Percentiles rank a stretch among this genome's conserved stretches.
These are phyloP conservation scores for Mechanitis messenoides DNA, from an alignment of 2,888 invertebrate species.

Conservation along the genomic window DNA sequence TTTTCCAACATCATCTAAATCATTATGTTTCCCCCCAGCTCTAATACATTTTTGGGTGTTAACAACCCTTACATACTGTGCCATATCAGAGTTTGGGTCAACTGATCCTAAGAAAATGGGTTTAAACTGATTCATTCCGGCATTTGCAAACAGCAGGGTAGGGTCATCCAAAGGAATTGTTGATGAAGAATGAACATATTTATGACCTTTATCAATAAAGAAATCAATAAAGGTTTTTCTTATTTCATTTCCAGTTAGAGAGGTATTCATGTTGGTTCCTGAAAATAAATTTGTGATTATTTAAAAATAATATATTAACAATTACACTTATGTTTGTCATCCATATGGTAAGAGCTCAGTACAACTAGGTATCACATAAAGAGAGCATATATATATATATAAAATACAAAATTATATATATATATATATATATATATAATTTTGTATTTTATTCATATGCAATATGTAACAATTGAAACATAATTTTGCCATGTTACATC, in stretches of 20 bases:
- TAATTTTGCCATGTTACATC: background rate
- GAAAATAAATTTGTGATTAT: constrained; percentile 16
- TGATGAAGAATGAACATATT: constrained; percentile 97
- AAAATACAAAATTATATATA: too few species aligned
- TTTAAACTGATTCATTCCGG: constrained; percentile 99
- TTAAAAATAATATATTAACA: background rate
- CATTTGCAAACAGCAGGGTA: constrained; percentile 97
- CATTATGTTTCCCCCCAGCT: constrained; percentile 99
- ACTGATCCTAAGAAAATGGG: constrained; percentile 97
- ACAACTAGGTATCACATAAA: too few species aligned
- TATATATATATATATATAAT: too few species aligned
- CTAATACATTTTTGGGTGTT: constrained; percentile 99
- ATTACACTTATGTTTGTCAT: too few species aligned
- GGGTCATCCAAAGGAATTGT: constrained; percentile 99
- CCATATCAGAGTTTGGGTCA: constrained; percentile 97
- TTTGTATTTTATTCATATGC: background rate
- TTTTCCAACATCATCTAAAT: constrained; percentile 99
- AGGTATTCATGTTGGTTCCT: constrained; percentile 67
- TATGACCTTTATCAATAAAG: constrained; percentile 89
- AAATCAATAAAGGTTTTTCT: constrained; percentile 92
- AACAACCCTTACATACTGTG: constrained; percentile 89
- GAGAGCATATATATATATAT: too few species aligned
- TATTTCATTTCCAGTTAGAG: constrained; percentile 85
- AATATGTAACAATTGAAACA: background rate
- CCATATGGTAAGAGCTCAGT: too few species aligned